Conservation (phyloP, 2,888 invertebrate genomes). For the Xestia c-nigrum region DNA sequence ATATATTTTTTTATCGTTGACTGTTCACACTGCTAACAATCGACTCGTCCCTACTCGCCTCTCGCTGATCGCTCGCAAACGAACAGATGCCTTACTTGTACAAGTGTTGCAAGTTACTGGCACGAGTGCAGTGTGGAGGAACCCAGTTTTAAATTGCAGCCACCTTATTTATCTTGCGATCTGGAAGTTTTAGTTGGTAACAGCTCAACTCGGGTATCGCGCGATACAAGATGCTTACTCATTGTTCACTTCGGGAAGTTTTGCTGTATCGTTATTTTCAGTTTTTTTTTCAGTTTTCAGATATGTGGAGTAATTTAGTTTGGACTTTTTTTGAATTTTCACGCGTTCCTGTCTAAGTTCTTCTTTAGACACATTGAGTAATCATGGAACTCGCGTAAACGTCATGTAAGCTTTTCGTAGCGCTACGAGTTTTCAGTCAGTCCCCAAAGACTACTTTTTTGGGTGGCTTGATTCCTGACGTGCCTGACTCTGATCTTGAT, state of each 20-base stretch:
- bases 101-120: neutral
- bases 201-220: constrained; percentile 35
- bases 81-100: neutral
- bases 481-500: neutral
- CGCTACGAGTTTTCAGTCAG: no score
- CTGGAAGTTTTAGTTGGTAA: constrained; percentile 50
- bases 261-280: constrained; percentile 19
- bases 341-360: no score
- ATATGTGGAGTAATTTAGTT: neutral
- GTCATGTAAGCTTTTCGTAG: no score
- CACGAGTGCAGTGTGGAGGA: constrained; percentile 40
- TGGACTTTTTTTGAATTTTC: no score
- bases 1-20: neutral
- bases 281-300: constrained; percentile 3
- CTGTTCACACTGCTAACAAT: neutral
- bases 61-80: neutral
- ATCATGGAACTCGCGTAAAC: no score
- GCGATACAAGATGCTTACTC: constrained; percentile 52
- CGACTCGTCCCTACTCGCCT: neutral
- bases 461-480: neutral
- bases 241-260: constrained; percentile 47
- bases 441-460: neutral
- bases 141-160: constrained; percentile 54
- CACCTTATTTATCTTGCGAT: constrained; percentile 54
- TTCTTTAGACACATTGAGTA: no score